phyloP scores from a whole-genome alignment of 2,113 vertebrate genomes.

The Nycticebus coucang region DNA sequence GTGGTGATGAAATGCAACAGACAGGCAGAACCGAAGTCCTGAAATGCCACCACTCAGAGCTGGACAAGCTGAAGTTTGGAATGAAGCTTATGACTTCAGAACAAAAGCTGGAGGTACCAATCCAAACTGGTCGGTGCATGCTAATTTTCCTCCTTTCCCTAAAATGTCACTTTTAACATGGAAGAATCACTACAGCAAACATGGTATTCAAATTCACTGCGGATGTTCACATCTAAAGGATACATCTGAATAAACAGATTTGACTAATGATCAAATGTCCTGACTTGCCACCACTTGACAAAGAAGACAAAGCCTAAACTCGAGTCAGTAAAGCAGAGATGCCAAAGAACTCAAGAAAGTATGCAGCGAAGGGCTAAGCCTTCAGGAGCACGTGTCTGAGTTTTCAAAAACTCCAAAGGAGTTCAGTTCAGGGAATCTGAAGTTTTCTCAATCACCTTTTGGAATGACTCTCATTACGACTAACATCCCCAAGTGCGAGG shows the following conservation, averaged over 20 bases:
- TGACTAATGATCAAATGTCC: not conserved
- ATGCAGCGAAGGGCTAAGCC: not conserved
- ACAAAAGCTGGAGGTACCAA: not conserved
- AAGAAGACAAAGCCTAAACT: not conserved
- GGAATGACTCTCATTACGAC: not conserved
- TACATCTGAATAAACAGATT: not conserved
- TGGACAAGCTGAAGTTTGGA: not conserved
- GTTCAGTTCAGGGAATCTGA: not conserved
- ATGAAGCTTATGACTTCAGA: not conserved
- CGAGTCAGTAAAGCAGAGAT: not conserved
- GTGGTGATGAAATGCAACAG: not conserved
- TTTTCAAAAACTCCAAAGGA: not conserved
- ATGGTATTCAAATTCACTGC: not conserved
- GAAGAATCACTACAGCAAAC: not conserved
- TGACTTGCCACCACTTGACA: not conserved
- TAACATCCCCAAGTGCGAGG: not conserved
- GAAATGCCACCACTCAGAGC: not conserved
- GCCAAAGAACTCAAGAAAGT: not conserved
- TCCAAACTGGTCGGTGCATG: not conserved
- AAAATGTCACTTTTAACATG: slow-evolving; percentile 15
- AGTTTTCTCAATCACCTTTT: not conserved
- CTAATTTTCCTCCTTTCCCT: not conserved
- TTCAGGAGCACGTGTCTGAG: not conserved
- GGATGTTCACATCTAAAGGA: not conserved
- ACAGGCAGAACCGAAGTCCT: not conserved